Percentiles rank a stretch among this genome's conserved stretches.
These are phyloP conservation scores for Platycheirus rosarum DNA, from an alignment of 2,888 invertebrate species.

Conservation along the genomic window DNA sequence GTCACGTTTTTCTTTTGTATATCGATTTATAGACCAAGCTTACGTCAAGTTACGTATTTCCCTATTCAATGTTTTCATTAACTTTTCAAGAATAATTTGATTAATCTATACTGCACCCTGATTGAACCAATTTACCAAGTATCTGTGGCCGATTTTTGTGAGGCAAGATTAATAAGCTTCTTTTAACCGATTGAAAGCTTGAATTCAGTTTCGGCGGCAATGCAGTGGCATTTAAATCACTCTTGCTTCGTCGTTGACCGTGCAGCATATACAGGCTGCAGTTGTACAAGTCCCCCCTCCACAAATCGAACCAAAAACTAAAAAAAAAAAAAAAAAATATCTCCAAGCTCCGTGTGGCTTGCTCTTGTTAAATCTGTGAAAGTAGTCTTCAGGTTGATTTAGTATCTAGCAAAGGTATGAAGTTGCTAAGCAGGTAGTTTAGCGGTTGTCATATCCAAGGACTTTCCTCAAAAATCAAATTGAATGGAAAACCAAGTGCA, in stretches of 20 bases:
- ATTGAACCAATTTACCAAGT: slow-evolving; percentile 17
- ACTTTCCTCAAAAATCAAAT: slow-evolving; percentile 35
- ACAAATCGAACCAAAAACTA: not conserved
- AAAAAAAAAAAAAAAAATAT: not conserved
- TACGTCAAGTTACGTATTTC: slow-evolving; percentile 25
- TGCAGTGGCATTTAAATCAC: slow-evolving; percentile 16
- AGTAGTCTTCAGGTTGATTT: slow-evolving; percentile 56
- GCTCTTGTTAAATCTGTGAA: slow-evolving; percentile 63
- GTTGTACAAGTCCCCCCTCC: not conserved
- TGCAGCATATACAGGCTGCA: not conserved
- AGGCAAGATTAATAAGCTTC: slow-evolving; percentile 19
- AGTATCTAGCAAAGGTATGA: slow-evolving; percentile 31
- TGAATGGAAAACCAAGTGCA: not conserved
- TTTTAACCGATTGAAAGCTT: slow-evolving; percentile 2
- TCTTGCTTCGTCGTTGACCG: slow-evolving; percentile 11
- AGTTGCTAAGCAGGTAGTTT: slow-evolving; percentile 61
- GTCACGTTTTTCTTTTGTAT: slow-evolving; percentile 24
- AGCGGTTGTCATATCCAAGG: slow-evolving; percentile 59
- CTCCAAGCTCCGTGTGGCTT: slow-evolving; percentile 6
- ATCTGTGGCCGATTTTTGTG: slow-evolving; percentile 39
- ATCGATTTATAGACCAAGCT: slow-evolving; percentile 29
- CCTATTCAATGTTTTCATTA: slow-evolving; percentile 14
- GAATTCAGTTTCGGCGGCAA: not conserved
- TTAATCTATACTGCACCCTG: slow-evolving; percentile 31
- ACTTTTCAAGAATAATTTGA: not conserved